Base-by-base conservation (phyloP, 2,113 vertebrate genomes). In the Seriola dumerili region DNA sequence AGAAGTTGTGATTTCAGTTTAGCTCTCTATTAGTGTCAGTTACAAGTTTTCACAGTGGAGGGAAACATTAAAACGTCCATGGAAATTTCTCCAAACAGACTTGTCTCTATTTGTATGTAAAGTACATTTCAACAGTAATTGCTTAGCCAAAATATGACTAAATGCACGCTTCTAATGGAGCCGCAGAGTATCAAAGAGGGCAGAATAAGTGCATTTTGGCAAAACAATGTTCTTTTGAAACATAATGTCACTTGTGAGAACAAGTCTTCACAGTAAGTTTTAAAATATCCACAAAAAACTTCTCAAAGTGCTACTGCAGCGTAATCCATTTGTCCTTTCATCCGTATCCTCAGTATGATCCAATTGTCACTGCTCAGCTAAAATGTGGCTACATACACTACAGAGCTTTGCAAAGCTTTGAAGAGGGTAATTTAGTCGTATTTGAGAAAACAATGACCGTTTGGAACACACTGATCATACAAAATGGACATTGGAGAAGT, bases 311-410 rank as follows among this genome's bases (percentile, higher is more conserved):
- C 34, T 12, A 5, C 34, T 36, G 61, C 17, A 36, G 54, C n/a
- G 10, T 55, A 55, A 55, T 21, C 17, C 17, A 63, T 44, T 25
- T 46, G 36, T 66, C 17, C n/a, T 42, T 68, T 40, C 32, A 12
- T 67, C 62, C 1, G 0, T 4, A 10, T 59, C 25, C 8, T 72
- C 14, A 36, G 13, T 14, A 34, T 44, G 36, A 42, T 58, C 6
- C 58, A 79, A 23, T 29, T 32, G 23, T 32, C 38, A 65, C 32
- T 1, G 4, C 9, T 57, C 14, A 10, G 29, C 19, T 48, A 32
- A 72, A 65, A 80, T 40, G 54, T 54, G 17, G 42, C 55, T 42
- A 55, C 23, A 55, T 34, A 42, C 25, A 57, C 58, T 34, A 17
- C 25, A 59, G 58, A 59, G 29, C 16, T 61, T 19, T 34, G 13